Conservation (phyloP, 2,888 invertebrate genomes). For the Ochropleura leucogaster region DNA sequence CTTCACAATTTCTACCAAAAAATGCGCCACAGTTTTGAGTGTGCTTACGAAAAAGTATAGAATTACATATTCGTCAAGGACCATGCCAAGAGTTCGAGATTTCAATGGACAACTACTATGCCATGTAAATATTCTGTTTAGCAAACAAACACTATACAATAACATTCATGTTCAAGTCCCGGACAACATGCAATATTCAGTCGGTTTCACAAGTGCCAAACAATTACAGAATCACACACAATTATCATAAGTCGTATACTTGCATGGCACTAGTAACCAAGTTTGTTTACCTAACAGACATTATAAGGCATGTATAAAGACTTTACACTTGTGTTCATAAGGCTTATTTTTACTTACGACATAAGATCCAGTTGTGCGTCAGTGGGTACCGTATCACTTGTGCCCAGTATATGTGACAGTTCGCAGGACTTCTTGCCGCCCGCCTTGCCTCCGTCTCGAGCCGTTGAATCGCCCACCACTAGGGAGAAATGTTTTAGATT, state of each 20-base stretch:
- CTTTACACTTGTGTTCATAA: neutral
- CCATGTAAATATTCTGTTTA: conserved; percentile 24
- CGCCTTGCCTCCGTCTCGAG: conserved; percentile 92
- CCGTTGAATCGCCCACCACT: conserved; percentile 96
- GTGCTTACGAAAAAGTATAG: neutral
- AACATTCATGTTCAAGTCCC: neutral
- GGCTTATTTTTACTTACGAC: conserved; percentile 89
- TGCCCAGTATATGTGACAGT: conserved; percentile 97
- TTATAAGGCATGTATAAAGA: conserved; percentile 12
- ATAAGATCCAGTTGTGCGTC: conserved; percentile 94
- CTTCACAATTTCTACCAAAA: neutral
- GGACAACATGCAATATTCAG: neutral
- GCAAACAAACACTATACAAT: conserved; percentile 28
- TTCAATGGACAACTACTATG: conserved; percentile 41
- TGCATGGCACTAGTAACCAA: neutral
- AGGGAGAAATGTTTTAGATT: conserved; percentile 38
- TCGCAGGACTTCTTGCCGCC: conserved; percentile 93
- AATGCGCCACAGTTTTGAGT: neutral
- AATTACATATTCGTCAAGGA: conserved; percentile 49
- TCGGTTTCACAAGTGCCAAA: neutral
- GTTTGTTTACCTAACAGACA: conserved; percentile 38
- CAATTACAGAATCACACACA: neutral
- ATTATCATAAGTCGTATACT: neutral
- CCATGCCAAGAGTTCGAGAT: conserved; percentile 39
- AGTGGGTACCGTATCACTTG: conserved; percentile 94